These are phyloP conservation scores for Litocranius walleri DNA, from an alignment of 2,113 vertebrate species.

Conservation along the genomic window DNA sequence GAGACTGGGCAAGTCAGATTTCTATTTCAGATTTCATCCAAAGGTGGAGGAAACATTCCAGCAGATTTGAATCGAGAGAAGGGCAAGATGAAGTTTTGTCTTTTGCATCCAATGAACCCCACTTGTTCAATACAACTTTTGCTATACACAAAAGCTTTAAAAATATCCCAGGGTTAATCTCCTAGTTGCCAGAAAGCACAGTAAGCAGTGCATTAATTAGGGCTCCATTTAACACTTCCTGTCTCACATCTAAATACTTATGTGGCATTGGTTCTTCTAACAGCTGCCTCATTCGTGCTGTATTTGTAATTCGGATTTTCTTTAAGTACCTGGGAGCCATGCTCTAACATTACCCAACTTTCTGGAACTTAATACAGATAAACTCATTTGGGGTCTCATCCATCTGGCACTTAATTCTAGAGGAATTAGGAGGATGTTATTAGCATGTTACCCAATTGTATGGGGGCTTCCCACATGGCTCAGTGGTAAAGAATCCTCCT, in stretches of 20 bases:
- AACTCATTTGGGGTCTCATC: not conserved
- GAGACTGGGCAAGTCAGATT: not conserved
- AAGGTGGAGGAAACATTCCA: too few relatives aligned
- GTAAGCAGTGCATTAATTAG: not conserved
- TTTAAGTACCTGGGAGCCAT: not conserved
- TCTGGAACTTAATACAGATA: not conserved
- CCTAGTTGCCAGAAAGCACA: too few relatives aligned
- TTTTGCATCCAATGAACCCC: not conserved
- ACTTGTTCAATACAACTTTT: not conserved
- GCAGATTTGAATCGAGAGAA: not conserved
- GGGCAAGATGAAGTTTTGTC: not conserved
- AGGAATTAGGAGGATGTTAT: not conserved
- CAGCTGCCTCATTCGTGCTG: not conserved
- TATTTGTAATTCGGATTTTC: not conserved
- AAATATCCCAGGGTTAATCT: not conserved
- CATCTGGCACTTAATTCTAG: not conserved
- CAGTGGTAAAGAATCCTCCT: not conserved
- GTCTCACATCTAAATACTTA: not conserved
- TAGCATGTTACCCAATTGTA: rapidly evolving
- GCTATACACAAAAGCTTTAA: not conserved
- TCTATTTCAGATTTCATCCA: not conserved
- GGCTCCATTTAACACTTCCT: not conserved
- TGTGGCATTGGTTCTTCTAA: not conserved
- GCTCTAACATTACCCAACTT: rapidly evolving
- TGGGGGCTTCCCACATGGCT: not conserved